Conservation (phyloP, 1,140 invertebrate species). For the Caenorhabditis briggsae region DNA sequence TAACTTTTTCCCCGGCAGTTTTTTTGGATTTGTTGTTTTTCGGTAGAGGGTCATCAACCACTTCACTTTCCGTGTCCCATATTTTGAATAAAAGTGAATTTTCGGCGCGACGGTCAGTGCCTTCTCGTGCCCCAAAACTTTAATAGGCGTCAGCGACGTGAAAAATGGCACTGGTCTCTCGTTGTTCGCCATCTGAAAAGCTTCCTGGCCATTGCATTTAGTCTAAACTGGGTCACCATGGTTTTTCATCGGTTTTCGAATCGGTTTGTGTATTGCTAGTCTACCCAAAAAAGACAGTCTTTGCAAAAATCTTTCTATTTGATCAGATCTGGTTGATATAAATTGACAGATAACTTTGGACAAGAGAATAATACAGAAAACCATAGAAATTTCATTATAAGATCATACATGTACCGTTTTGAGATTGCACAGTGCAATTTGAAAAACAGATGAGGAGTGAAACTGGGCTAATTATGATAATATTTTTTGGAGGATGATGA, state of each 20-base stretch:
- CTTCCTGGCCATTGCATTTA: conserved; percentile 3
- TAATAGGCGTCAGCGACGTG: background rate
- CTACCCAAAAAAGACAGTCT: background rate
- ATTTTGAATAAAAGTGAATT: background rate
- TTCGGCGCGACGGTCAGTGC: conserved; percentile 30
- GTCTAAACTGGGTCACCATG: conserved; percentile 46
- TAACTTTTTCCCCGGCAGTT: background rate
- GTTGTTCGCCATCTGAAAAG: background rate
- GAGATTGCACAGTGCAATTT: conserved; percentile 30
- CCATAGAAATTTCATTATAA: conserved; percentile 22
- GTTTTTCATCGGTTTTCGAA: conserved; percentile 37
- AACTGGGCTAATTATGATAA: conserved; percentile 14
- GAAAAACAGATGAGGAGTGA: background rate
- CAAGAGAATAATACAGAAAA: background rate
- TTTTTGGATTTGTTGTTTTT: too few species aligned
- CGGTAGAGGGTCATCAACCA: background rate
- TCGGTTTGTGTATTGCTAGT: background rate
- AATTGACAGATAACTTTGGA: conserved; percentile 18
- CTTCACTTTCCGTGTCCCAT: conserved; percentile 43
- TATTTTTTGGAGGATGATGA: background rate
- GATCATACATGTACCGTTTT: conserved; percentile 44
- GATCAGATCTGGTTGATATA: conserved; percentile 41
- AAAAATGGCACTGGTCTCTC: conserved; percentile 14
- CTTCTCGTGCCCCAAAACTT: conserved; percentile 23
- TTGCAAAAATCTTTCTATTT: conserved; percentile 16